A percentile compares a stretch with the other conserved stretches of the same genome.
Evolutionary conservation across 2,113 vertebrate genomes (phyloP).

Genomic region (Zapus hudsonius): DNA sequence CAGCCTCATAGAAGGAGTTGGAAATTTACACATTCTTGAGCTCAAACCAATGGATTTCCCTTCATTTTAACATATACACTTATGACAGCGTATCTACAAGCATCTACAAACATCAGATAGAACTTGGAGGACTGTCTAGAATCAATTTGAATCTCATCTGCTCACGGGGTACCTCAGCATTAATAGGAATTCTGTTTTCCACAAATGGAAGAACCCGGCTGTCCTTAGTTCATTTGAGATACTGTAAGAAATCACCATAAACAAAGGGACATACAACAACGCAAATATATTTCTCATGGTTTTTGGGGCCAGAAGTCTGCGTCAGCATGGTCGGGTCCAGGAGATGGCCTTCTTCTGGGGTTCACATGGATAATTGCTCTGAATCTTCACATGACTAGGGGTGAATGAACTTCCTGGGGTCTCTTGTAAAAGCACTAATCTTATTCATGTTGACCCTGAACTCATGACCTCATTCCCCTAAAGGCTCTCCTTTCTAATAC

Average conservation of each 20-base stretch:
- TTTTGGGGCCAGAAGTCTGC: not conserved
- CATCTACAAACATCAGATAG: not conserved
- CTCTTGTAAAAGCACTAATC: not conserved
- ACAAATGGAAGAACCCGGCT: not conserved
- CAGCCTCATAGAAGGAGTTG: not conserved
- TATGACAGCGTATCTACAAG: not conserved
- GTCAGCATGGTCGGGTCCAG: not conserved
- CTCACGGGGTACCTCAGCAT: not conserved
- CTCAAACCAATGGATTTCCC: not conserved
- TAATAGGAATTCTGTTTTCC: not conserved
- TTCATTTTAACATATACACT: not conserved
- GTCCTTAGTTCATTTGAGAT: not conserved
- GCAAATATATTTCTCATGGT: not conserved
- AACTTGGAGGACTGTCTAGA: not conserved
- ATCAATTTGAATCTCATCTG: slow-evolving; percentile 21
- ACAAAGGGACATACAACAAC: not conserved
- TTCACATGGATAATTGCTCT: not conserved
- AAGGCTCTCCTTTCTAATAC: not conserved
- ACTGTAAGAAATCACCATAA: not conserved
- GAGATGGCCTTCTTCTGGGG: not conserved
- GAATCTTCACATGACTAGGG: not conserved
- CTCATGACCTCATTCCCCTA: not conserved
- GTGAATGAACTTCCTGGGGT: not conserved
- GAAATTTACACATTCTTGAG: not conserved
- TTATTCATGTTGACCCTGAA: not conserved